phyloP scores from a whole-genome alignment of 2,888 invertebrate species.

The Liodrosophila aerea region DNA sequence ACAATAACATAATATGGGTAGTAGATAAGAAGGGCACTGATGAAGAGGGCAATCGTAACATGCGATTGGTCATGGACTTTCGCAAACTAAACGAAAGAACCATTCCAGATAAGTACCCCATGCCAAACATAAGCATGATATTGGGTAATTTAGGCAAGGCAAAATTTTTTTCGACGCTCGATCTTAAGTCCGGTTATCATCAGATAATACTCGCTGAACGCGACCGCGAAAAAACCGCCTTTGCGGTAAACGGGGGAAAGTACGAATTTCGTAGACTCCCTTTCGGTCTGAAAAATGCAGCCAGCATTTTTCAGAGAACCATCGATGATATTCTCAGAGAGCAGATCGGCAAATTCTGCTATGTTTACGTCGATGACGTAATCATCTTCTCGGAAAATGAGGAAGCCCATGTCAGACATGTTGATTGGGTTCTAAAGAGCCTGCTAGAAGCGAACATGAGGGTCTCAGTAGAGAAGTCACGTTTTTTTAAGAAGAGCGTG shows the following conservation, averaged over 20 bases:
- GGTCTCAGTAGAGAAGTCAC: conserved; percentile 2
- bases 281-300: conserved; percentile 1
- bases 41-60: background rate
- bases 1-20: background rate
- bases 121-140: conserved; percentile 5
- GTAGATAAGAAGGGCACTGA: background rate
- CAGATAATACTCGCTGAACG: conserved; percentile 18
- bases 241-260: conserved; percentile 1
- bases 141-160: conserved; percentile 2
- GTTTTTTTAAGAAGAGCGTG: background rate
- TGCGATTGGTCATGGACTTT: conserved; percentile 2
- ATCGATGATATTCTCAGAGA: background rate
- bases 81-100: conserved; percentile 2
- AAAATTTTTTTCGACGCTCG: conserved; percentile 6
- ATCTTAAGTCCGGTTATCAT: conserved; percentile 17
- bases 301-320: background rate
- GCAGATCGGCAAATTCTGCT: background rate
- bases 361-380: conserved; percentile 9
- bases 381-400: conserved; percentile 4
- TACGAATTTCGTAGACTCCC: conserved; percentile 1
- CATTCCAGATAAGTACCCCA: conserved; percentile 6
- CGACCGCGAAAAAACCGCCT: background rate
- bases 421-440: background rate
- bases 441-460: background rate
- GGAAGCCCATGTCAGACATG: background rate